These are phyloP conservation scores for Muscicapa adusta DNA, from an alignment of 2,113 vertebrate species.

Conservation along the genomic window DNA sequence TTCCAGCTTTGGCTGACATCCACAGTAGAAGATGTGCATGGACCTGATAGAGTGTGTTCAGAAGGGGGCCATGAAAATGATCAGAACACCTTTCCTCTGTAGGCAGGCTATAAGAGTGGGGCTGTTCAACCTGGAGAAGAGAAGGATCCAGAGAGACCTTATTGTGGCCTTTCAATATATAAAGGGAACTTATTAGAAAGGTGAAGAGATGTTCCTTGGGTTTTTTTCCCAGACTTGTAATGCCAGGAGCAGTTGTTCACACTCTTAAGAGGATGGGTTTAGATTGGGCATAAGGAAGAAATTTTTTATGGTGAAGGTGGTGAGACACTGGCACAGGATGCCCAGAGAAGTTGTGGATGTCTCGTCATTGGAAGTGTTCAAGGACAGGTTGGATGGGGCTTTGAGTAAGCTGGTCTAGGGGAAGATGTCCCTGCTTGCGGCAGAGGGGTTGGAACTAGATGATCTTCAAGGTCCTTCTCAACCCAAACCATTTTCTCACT, in stretches of 20 bases:
- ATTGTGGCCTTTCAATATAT: not conserved
- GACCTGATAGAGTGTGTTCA: not conserved
- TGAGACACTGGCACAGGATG: not conserved
- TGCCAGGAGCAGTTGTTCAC: not conserved
- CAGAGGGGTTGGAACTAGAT: not conserved
- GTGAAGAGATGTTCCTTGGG: not conserved
- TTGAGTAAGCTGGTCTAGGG: not conserved
- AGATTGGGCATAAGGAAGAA: not conserved
- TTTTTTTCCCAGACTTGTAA: not conserved
- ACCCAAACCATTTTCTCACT: not conserved
- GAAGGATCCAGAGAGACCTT: not conserved
- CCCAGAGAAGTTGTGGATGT: not conserved
- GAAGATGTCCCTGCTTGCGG: not conserved
- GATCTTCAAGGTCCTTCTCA: not conserved
- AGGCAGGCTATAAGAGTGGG: not conserved
- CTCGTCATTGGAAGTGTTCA: not conserved
- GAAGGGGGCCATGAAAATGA: not conserved
- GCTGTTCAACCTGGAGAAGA: not conserved
- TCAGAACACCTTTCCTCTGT: not conserved
- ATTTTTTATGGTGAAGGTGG: not conserved
- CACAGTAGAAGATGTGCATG: not conserved
- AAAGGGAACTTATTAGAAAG: not conserved
- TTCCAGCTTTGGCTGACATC: not conserved
- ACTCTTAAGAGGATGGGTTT: not conserved
- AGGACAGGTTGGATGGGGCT: not conserved